phyloP scores from a whole-genome alignment of 2,888 invertebrate species.

The Acanthosoma haemorrhoidale region DNA sequence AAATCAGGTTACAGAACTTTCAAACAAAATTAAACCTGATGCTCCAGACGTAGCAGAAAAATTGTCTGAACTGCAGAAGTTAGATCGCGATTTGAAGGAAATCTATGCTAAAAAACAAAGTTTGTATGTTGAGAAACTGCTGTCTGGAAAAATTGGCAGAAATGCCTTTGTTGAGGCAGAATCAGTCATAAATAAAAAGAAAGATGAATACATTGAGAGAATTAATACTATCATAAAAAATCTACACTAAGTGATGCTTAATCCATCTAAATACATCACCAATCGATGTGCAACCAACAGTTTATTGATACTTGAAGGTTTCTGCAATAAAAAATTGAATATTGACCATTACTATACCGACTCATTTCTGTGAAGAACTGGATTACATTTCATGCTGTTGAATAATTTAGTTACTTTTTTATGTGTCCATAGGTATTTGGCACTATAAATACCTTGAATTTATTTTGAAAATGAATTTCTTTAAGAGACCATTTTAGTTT shows the following conservation, averaged over 20 bases:
- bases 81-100: slow-evolving; percentile 51
- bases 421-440: no score
- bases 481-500: no score
- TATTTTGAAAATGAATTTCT: no score
- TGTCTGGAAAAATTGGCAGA: slow-evolving; percentile 56
- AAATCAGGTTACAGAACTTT: slow-evolving; percentile 51
- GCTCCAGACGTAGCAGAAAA: slow-evolving; percentile 57
- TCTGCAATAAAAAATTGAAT: no score
- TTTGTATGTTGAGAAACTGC: slow-evolving; percentile 56
- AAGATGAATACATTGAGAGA: slow-evolving; percentile 54
- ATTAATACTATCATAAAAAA: slow-evolving; percentile 50
- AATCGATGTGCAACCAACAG: no score
- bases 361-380: no score
- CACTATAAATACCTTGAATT: no score
- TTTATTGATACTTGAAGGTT: no score
- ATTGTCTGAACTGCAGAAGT: slow-evolving; percentile 55
- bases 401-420: no score
- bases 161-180: slow-evolving; percentile 57
- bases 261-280: no score
- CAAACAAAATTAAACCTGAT: slow-evolving; percentile 54
- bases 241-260: slow-evolving; percentile 43
- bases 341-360: no score
- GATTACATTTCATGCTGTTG: no score
- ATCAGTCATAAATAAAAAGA: slow-evolving; percentile 52
- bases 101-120: slow-evolving; percentile 50